Base-by-base conservation (phyloP, 2,113 vertebrate species). In the Trichomycterus rosablanca region DNA sequence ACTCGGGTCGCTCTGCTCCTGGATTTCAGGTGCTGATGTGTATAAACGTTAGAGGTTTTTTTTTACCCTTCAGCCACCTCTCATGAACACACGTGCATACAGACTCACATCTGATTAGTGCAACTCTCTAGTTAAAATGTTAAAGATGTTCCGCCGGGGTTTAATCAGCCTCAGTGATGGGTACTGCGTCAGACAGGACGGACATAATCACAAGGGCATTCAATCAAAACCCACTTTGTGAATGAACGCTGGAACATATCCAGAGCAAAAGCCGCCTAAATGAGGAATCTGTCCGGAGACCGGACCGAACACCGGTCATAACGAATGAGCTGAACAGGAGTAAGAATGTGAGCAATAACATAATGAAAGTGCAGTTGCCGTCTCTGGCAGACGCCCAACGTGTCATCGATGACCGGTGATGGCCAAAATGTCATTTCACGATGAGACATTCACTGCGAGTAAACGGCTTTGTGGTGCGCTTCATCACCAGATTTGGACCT, bases 281-380 rank as follows among this genome's bases (percentile, higher is more conserved):
- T 26, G 53, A 67, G 39, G 23, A 52, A 42, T 48, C 7, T 20
- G 43, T 66, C 55, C 50, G 22, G 37, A 22, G 40, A 67, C 34
- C 24, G 14, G 56, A 2, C 6, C 30, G 19, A 3, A 22, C 37
- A 19, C 23, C 5, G 59, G 59, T 59, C 48, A 42, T 24, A 48
- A 72, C 42, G 48, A 59, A 63, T 59, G 59, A 34, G 48, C 20
- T 28, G 16, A 26, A 59, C 59, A 53, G 26, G 46, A 53, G 34
- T 51, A 46, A 67, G 26, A 51, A 58, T 35, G 58, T 20, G 16
- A 67, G 61, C 48, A 54, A 26, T 64, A 35, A 63, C 16, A 44
- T 63, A 72, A 68, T 59, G 37, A 72, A 72, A 63, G 39, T 39
- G 45, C n/a, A 40, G 44, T 54, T 59, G 65, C 59, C 34, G 67